Percentiles rank a stretch among this genome's conserved stretches.
Conservation (phyloP, 53 echinoderm and acorn worm species). For the Henricia sp. region DNA sequence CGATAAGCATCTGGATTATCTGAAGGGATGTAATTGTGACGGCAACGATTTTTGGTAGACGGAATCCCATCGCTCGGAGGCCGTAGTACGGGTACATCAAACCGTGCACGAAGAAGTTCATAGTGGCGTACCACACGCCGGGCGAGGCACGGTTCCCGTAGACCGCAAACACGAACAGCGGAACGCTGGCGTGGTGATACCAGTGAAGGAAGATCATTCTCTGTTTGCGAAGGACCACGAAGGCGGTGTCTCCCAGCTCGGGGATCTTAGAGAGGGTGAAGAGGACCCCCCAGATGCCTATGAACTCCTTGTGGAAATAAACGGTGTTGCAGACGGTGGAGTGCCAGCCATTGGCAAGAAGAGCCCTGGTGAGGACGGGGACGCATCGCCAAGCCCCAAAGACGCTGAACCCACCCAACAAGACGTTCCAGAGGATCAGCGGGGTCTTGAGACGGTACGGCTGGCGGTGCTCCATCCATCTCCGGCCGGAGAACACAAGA, state of each 20-base stretch:
- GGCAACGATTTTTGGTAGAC: constrained; percentile 75
- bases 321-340: constrained; percentile 64
- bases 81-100: constrained; percentile 96
- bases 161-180: constrained; percentile 74
- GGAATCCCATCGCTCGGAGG: constrained; percentile 73
- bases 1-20: constrained; percentile 86
- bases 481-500: constrained; percentile 56
- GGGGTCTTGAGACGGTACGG: constrained; percentile 69
- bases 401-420: constrained; percentile 74
- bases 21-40: constrained; percentile 82
- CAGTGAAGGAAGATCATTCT: constrained; percentile 90
- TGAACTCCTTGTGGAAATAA: constrained; percentile 62
- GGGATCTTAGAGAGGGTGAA: constrained; percentile 89
- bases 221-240: constrained; percentile 92
- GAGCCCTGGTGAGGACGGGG: constrained; percentile 45
- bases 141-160: constrained; percentile 71
- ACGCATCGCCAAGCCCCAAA: constrained; percentile 57
- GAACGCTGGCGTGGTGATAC: constrained; percentile 91
- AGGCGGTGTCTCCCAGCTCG: constrained; percentile 90
- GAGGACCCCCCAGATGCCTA: constrained; percentile 75
- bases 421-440: constrained; percentile 76
- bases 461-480: constrained; percentile 71
- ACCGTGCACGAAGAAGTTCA: constrained; percentile 87
- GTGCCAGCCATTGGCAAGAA: constrained; percentile 70
- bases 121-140: constrained; percentile 73